These are phyloP conservation scores for Acleris cristana DNA, from an alignment of 2,888 invertebrate species.

Conservation along the genomic window DNA sequence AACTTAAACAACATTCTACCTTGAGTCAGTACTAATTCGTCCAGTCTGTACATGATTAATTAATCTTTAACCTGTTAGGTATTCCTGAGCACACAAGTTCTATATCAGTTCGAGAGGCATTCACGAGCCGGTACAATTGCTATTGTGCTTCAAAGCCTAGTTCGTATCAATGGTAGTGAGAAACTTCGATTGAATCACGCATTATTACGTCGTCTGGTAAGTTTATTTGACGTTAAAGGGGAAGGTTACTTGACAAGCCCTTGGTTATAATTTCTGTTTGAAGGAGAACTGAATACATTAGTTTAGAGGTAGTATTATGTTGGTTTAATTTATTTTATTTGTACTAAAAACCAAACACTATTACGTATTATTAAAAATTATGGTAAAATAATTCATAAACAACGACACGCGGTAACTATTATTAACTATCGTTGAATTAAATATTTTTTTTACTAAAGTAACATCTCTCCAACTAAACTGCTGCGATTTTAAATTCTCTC, in stretches of 20 bases:
- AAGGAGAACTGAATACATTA: neutral
- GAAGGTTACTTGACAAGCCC: neutral
- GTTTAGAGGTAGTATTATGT: too few relatives aligned
- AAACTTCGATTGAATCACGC: constrained; percentile 33
- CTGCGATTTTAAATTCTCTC: too few relatives aligned
- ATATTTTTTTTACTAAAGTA: too few relatives aligned
- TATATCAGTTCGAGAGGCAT: constrained; percentile 40
- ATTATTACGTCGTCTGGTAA: constrained; percentile 26
- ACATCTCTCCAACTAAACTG: too few relatives aligned
- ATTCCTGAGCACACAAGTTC: constrained; percentile 28
- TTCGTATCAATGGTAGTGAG: constrained; percentile 33
- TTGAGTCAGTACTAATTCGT: too few relatives aligned
- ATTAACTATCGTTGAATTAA: too few relatives aligned
- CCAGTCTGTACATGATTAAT: constrained; percentile 14
- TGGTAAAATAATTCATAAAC: too few relatives aligned
- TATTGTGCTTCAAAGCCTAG: constrained; percentile 41
- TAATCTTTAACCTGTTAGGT: constrained; percentile 16
- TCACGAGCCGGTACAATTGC: constrained; percentile 41
- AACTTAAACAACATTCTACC: too few relatives aligned
- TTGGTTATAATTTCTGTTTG: neutral
- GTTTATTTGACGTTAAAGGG: constrained; percentile 9
- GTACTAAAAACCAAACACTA: too few relatives aligned
- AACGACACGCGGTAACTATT: too few relatives aligned
- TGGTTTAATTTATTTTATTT: too few relatives aligned
- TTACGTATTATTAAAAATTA: too few relatives aligned